Conservation (phyloP, 2,797 vertebrate genomes). For the Apogon talboti region DNA sequence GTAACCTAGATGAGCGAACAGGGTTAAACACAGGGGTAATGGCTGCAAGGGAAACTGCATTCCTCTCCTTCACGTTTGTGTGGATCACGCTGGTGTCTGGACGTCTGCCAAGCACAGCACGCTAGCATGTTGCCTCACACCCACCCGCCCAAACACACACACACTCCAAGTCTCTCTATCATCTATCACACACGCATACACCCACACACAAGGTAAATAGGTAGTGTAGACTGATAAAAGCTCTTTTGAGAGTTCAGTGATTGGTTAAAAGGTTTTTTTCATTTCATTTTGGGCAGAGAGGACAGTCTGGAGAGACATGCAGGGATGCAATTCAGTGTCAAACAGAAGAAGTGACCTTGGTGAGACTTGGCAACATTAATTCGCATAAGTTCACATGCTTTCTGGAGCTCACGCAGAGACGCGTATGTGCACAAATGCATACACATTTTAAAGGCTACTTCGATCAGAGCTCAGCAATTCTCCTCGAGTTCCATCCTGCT, state of each 20-base stretch:
- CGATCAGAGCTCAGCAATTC: constrained; percentile 51
- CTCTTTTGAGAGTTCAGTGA: constrained; percentile 58
- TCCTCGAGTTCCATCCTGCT: constrained; percentile 55
- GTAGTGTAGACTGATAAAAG: constrained; percentile 59
- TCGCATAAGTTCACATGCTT: constrained; percentile 34
- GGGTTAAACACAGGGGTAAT: constrained; percentile 64
- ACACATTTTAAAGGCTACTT: constrained; percentile 38
- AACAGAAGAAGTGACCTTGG: constrained; percentile 58
- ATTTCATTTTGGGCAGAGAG: constrained; percentile 16
- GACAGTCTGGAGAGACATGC: constrained; percentile 28
- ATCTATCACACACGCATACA: constrained; percentile 10
- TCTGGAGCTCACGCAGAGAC: constrained; percentile 22
- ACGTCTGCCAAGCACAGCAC: constrained; percentile 53
- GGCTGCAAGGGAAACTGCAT: constrained; percentile 60
- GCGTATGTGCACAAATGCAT: neutral
- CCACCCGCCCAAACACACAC: constrained; percentile 26
- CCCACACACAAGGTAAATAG: constrained; percentile 50
- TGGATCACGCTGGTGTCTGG: constrained; percentile 67
- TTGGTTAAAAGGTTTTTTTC: constrained; percentile 38
- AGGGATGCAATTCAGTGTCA: constrained; percentile 53
- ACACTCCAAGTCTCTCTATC: neutral
- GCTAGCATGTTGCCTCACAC: constrained; percentile 49
- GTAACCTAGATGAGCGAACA: constrained; percentile 71
- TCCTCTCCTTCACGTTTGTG: constrained; percentile 69
- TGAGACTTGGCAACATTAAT: constrained; percentile 51